These are phyloP conservation scores for Amazonetta brasiliensis DNA, from an alignment of 2,797 vertebrate species.

Conservation along the genomic window DNA sequence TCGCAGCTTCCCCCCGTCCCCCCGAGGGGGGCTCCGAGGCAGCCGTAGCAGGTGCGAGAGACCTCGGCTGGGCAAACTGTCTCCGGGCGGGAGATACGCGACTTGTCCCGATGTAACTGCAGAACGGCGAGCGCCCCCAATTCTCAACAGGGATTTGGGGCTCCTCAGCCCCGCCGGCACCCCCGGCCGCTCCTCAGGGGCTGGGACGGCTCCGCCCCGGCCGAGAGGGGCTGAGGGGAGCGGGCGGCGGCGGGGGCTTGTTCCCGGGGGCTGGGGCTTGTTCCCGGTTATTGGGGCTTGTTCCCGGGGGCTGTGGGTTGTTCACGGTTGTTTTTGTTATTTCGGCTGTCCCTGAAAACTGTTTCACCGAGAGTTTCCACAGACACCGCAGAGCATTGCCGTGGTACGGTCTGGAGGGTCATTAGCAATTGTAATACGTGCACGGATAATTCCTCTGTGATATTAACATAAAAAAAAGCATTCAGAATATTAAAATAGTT, in stretches of 20 bases:
- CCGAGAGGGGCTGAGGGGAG: not conserved
- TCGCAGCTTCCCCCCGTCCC: too few species aligned
- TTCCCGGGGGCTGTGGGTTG: too few species aligned
- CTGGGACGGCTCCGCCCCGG: not conserved
- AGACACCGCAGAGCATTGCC: not conserved
- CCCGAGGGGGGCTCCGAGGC: not conserved
- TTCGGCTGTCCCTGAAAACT: not conserved
- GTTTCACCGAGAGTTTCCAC: not conserved
- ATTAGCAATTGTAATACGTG: rapidly evolving
- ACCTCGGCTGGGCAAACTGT: not conserved
- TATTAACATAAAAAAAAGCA: rapidly evolving
- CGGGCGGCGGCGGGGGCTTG: not conserved
- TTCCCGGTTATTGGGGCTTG: too few species aligned
- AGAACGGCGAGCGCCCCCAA: not conserved
- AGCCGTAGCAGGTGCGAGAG: not conserved
- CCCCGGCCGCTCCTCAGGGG: not conserved
- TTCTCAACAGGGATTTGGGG: too few species aligned
- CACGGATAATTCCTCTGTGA: not conserved
- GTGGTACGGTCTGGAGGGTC: not conserved
- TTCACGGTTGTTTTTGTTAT: rapidly evolving
- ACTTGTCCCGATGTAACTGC: not conserved
- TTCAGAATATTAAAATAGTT: not conserved
- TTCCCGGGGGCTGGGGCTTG: too few species aligned
- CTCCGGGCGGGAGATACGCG: not conserved
- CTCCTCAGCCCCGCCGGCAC: not conserved